These are phyloP conservation scores for Perccottus glenii DNA, from an alignment of 2,113 vertebrate genomes.

Conservation along the genomic window DNA sequence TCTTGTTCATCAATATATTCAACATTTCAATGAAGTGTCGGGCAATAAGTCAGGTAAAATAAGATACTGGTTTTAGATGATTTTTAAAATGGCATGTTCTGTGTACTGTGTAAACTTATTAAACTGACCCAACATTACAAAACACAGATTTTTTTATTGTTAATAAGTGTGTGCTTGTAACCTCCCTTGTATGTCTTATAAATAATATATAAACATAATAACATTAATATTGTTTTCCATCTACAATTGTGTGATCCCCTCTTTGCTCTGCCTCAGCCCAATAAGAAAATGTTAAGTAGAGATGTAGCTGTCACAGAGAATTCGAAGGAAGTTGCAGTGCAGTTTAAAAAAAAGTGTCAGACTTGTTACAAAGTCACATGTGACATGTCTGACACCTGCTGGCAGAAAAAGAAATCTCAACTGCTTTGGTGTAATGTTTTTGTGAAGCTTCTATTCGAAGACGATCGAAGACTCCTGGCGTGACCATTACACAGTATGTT, in stretches of 20 bases:
- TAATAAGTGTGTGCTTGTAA: slow-evolving; percentile 20
- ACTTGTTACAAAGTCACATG: neutral
- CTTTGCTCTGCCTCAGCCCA: slow-evolving; percentile 28
- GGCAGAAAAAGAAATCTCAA: slow-evolving; percentile 23
- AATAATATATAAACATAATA: slow-evolving; percentile 32
- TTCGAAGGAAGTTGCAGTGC: slow-evolving; percentile 4
- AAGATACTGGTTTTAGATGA: neutral
- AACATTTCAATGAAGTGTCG: slow-evolving; percentile 73
- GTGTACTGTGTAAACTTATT: slow-evolving; percentile 1
- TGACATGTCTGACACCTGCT: slow-evolving; percentile 61
- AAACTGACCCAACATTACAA: slow-evolving; percentile 19
- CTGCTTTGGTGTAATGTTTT: neutral
- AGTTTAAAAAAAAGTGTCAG: slow-evolving; percentile 5
- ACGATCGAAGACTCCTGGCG: slow-evolving; percentile 82
- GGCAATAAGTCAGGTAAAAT: slow-evolving; percentile 70
- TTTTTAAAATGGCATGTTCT: neutral
- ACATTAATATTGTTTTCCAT: slow-evolving; percentile 44
- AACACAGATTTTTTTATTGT: slow-evolving; percentile 16
- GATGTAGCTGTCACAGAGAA: slow-evolving; percentile 6
- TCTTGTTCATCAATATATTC: slow-evolving; percentile 73
- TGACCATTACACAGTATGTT: slow-evolving; percentile 79
- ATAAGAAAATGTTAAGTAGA: slow-evolving; percentile 14
- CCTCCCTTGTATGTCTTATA: slow-evolving; percentile 8
- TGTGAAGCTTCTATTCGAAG: slow-evolving; percentile 65
- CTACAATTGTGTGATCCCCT: slow-evolving; percentile 28